Conservation (phyloP, 2,797 vertebrate species). For the Tangara arthus region DNA sequence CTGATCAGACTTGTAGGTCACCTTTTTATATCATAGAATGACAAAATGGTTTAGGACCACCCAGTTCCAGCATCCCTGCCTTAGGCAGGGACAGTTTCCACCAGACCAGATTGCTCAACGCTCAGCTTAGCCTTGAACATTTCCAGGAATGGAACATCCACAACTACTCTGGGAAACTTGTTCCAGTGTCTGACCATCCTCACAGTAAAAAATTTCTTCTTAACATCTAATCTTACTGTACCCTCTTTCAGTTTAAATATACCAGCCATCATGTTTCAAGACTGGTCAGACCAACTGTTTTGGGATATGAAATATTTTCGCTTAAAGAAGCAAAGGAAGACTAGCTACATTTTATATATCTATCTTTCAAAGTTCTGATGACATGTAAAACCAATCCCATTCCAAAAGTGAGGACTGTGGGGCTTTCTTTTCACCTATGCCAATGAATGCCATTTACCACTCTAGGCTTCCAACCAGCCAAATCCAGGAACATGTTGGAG, state of each 20-base stretch:
- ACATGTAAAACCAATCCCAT: neutral
- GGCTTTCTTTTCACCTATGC: neutral
- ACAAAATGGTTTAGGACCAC: neutral
- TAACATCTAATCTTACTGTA: neutral
- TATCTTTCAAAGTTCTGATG: neutral
- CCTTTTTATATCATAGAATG: neutral
- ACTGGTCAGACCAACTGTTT: neutral
- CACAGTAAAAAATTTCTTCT: neutral
- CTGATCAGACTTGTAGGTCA: neutral
- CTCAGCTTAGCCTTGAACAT: neutral
- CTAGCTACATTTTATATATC: neutral
- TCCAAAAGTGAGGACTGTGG: neutral
- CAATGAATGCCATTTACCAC: neutral
- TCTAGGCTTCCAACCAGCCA: neutral
- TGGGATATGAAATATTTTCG: neutral
- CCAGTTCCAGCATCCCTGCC: neutral
- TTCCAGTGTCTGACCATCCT: neutral
- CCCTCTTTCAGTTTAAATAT: neutral
- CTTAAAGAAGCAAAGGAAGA: neutral
- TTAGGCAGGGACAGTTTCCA: neutral
- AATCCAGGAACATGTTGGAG: neutral
- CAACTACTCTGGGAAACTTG: neutral
- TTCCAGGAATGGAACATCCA: neutral
- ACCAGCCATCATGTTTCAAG: neutral
- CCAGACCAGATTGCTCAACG: neutral